Evolutionary conservation across 2,797 vertebrate genomes (phyloP), one percentile per base, ranked within the genome.

Genomic region (Sebastes cheni): DNA sequence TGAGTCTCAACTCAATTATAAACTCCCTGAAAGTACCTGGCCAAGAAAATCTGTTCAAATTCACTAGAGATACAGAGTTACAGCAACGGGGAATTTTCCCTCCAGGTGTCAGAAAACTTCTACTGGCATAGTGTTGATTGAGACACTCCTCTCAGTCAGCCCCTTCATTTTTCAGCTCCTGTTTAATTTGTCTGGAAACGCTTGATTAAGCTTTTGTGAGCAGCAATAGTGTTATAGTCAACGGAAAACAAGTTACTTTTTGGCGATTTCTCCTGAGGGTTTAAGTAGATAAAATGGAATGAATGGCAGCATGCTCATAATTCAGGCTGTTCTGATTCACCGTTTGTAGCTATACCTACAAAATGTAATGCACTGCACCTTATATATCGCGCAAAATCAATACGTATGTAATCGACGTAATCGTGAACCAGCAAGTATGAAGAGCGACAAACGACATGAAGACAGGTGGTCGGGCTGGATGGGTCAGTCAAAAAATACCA

Each of bases 1-100:
- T 32, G 67, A 86, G 77, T 88, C 93, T 92, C 89, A 87, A 89
- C 90, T 93, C 85, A 91, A 93, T 93, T 91, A 86, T 84, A 89
- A 91, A 90, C 85, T 89, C 86, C 81, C 86, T 59, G 81, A 80
- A 85, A 83, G 78, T 86, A 74, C 80, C 80, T 86, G 91, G 82
- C 86, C 58, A 18, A 77, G 36, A 70, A 84, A 85, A 67, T 23
- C 82, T 75, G 80, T 83, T 89, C 67, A 58, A 75, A 72, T 86
- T 78, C 86, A 82, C 79, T 76, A 20, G 71, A 73, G 71, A 72
- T 18, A 29, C 23, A 6, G 50, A 85, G 83, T 79, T 83, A 52
- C 20, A 77, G 74, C 82, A 39, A 69, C 10, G 2, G 88, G 83
- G 88, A 83, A 76, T 83, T 79, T 81, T 73, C 55, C 84, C 72